A percentile compares a stretch with the other conserved stretches of the same genome.
These are phyloP conservation scores for Halcyon malimbica DNA, from an alignment of 2,113 vertebrate species.

Conservation along the genomic window DNA sequence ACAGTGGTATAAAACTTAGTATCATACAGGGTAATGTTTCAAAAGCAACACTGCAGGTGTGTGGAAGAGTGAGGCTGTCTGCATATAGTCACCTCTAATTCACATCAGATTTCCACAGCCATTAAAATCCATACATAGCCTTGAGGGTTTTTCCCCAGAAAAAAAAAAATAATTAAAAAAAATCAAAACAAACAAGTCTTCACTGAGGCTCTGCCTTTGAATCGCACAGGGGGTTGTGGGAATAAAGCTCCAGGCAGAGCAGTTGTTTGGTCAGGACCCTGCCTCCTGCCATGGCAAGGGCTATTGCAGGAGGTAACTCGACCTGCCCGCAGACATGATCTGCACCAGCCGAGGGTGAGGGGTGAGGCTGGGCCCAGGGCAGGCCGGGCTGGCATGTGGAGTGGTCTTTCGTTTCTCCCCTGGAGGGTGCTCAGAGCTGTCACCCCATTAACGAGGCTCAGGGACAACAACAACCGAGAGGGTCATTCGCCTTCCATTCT, in stretches of 20 bases:
- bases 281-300: neutral
- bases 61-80: neutral
- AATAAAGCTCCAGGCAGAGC: neutral
- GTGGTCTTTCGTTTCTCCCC: conserved; percentile 41
- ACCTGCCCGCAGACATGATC: neutral
- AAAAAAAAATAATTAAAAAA: neutral
- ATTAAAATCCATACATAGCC: neutral
- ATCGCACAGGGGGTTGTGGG: neutral
- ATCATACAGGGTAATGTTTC: neutral
- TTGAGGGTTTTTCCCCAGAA: neutral
- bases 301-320: neutral
- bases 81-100: neutral
- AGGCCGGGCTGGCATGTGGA: conserved; percentile 46
- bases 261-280: neutral
- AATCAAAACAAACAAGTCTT: neutral
- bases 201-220: neutral
- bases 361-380: neutral
- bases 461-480: conserved; percentile 1
- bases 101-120: neutral
- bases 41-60: neutral
- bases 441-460: neutral
- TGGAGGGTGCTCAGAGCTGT: conserved; percentile 38
- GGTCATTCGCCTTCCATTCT: neutral
- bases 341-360: neutral
- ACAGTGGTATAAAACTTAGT: neutral